Conservation (phyloP, 2,113 vertebrate genomes). For the Notiomystis cincta region DNA sequence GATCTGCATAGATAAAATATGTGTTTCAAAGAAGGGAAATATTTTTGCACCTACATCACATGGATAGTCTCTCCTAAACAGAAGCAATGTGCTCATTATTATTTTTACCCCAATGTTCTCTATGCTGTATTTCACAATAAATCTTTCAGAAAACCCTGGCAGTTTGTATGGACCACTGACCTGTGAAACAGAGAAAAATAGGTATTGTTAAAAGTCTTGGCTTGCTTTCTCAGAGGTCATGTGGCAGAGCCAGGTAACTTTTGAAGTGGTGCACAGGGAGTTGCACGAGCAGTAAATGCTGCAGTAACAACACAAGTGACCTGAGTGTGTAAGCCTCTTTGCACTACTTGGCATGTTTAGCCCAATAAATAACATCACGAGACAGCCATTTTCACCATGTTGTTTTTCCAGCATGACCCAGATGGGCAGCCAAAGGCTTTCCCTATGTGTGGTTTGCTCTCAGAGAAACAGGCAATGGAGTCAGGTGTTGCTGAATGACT, state of each 20-base stretch:
- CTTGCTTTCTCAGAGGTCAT: neutral
- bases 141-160: neutral
- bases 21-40: neutral
- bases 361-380: neutral
- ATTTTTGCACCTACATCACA: neutral
- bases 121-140: neutral
- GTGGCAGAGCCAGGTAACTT: slow-evolving; percentile 13
- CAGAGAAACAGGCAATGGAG: neutral
- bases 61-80: neutral
- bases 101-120: slow-evolving; percentile 7
- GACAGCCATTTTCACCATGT: neutral
- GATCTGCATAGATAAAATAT: neutral
- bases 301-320: neutral
- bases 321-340: neutral
- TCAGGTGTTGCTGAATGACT: neutral
- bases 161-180: slow-evolving; percentile 6
- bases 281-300: neutral
- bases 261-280: neutral
- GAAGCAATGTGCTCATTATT: neutral
- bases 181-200: slow-evolving; percentile 39
- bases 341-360: neutral
- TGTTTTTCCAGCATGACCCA: neutral
- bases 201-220: slow-evolving; percentile 31
- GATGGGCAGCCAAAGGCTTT: neutral
- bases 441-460: neutral